phyloP scores from a whole-genome alignment of 1,140 invertebrate species.

The Berghia stephanieae region DNA sequence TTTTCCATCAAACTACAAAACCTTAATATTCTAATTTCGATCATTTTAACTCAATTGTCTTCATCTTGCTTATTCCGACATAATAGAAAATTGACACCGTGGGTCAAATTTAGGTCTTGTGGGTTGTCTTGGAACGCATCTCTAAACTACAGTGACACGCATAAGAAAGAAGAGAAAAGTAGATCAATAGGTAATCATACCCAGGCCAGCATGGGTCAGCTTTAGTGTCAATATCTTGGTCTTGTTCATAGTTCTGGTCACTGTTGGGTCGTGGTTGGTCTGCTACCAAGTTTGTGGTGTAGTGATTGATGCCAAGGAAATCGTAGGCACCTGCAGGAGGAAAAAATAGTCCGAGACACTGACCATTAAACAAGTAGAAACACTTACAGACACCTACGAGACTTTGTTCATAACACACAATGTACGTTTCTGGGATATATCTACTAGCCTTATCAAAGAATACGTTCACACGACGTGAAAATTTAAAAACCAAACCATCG shows the following conservation, averaged over 20 bases:
- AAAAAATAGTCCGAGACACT: background rate
- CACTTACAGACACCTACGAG: background rate
- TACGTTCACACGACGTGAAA: too few relatives aligned
- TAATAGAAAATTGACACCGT: background rate
- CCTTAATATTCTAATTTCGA: too few relatives aligned
- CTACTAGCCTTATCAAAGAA: too few relatives aligned
- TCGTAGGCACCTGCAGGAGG: slow-evolving; percentile 53
- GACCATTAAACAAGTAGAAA: too few relatives aligned
- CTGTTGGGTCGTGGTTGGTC: slow-evolving; percentile 36
- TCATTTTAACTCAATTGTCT: background rate
- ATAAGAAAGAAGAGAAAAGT: too few relatives aligned
- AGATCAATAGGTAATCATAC: slow-evolving; percentile 36
- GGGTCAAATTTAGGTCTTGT: background rate
- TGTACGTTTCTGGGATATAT: too few relatives aligned
- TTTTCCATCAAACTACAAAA: background rate
- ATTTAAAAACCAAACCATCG: too few relatives aligned
- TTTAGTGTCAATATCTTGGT: slow-evolving; percentile 40
- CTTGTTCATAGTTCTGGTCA: slow-evolving; percentile 36
- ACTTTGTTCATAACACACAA: background rate
- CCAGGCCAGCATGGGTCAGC: slow-evolving; percentile 45
- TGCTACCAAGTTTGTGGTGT: slow-evolving; percentile 54
- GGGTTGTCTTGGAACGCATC: background rate
- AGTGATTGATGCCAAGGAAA: slow-evolving; percentile 62
- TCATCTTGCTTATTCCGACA: background rate
- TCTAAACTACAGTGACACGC: background rate